Evolutionary conservation across 2,113 vertebrate species (phyloP).

Genomic region (Eupsittula cactorum): DNA sequence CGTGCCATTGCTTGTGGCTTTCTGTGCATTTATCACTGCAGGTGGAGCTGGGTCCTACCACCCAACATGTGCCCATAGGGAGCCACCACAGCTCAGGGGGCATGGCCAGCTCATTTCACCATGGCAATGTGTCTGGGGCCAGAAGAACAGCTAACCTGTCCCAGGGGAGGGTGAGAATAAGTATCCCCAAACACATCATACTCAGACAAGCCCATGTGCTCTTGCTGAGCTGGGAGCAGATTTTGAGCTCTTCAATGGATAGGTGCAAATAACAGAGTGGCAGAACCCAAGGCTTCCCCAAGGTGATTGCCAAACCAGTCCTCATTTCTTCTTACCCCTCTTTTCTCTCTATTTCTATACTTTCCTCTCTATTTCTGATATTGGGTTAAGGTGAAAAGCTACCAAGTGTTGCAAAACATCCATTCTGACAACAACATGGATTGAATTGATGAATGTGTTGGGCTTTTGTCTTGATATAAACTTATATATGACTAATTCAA

Average conservation of each 20-base stretch:
- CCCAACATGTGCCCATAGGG: rapidly evolving
- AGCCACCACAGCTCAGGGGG: neutral
- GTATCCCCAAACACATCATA: neutral
- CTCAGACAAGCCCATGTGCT: rapidly evolving
- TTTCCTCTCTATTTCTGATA: neutral
- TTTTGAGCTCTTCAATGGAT: neutral
- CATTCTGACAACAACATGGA: neutral
- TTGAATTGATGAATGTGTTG: rapidly evolving
- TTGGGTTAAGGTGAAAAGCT: neutral
- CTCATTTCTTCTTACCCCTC: neutral
- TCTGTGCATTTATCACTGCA: neutral
- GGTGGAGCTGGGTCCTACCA: neutral
- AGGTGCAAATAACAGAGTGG: neutral
- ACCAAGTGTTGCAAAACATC: neutral
- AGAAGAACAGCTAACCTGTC: neutral
- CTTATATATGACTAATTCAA: neutral
- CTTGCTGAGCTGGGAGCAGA: neutral
- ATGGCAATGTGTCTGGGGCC: rapidly evolving
- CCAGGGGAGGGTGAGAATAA: rapidly evolving
- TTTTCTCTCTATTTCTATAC: neutral
- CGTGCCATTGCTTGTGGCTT: neutral
- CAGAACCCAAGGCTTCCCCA: neutral
- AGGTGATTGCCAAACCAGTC: neutral
- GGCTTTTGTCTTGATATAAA: neutral
- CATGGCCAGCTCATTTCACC: neutral